Base-by-base conservation (phyloP, 2,113 vertebrate species). In the Suncus etruscus region DNA sequence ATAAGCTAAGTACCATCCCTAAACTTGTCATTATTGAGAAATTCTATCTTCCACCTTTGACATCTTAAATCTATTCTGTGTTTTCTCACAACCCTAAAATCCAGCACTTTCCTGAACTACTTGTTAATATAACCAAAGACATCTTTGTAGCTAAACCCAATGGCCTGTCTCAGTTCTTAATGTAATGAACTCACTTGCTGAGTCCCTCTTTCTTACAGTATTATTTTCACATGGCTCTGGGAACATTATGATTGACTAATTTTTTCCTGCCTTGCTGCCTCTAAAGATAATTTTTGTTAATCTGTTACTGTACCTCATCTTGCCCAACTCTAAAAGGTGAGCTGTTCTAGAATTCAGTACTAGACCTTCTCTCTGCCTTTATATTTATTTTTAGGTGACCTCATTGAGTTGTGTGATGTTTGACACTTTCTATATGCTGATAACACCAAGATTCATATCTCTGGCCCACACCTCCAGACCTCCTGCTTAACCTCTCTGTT, bases 1-100 rank as follows among this genome's bases (percentile, higher is more conserved):
- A 69, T 86, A 69, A 89, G 15, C 25, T 45, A 82, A 83, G 47
- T 68, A 39, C 24, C 68, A 47, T 83, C 79, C 12, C 68, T 90
- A n/a, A 89, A 25, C 58, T 87, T 27, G 3, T 72, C 69, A 75
- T 87, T 68, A 65, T 6, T 24, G 50, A 9, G 69, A 83, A 47
- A 76, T n/a, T 51, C 6, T 11, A 11, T 74, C 50, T 58, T 25
- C n/a, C 73, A 10, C 27, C 11, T 86, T 25, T 48, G 27, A 54
- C 2, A 16, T 11, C 20, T 48, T 58, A 20, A 93, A 70, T 72
- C 50, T 91, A 54, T 39, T 39, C 66, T 66, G n/a, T 66, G n/a
- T 18, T 66, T 76, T 58, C 80, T 78, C 9, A 18, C 50, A 58
- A 79, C 29, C 25, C 24, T 75, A 63, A 47, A 1, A 29, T 9